Evolutionary conservation across 2,888 invertebrate species (phyloP).

Genomic region (Protophormia terraenovae): DNA sequence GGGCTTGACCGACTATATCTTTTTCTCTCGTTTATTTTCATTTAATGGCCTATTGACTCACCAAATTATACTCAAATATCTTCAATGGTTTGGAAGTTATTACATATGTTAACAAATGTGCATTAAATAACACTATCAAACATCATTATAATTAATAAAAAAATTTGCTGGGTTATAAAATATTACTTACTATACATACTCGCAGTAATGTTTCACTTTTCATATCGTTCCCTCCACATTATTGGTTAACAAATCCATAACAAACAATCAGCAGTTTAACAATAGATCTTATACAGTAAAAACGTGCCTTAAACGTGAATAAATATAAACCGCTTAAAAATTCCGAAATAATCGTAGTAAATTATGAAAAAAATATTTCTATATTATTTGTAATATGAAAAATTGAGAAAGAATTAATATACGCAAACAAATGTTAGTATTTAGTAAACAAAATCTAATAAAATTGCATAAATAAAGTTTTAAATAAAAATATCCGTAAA

Average conservation of each 20-base stretch:
- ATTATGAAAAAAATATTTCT: not conserved
- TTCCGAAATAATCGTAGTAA: not conserved
- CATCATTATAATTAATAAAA: no score
- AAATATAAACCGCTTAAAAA: constrained; percentile 16
- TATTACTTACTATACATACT: not conserved
- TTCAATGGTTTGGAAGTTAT: no score
- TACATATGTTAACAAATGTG: no score
- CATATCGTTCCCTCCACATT: constrained; percentile 33
- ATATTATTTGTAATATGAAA: no score
- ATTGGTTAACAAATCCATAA: constrained; percentile 31
- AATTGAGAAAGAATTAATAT: not conserved
- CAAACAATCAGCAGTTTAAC: constrained; percentile 33
- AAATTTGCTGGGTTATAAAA: constrained; percentile 31
- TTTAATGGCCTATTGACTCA: no score
- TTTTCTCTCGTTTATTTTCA: no score
- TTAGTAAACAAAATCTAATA: not conserved
- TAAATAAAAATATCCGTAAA: not conserved
- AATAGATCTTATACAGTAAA: constrained; percentile 43
- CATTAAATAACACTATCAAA: no score
- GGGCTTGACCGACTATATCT: no score
- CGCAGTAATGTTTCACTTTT: constrained; percentile 22
- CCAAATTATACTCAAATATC: no score
- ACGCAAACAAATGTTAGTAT: constrained; percentile 44
- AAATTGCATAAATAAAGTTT: not conserved
- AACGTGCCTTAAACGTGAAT: constrained; percentile 64